Base-by-base conservation (phyloP, 2,888 invertebrate species). In the Biston stratarius region DNA sequence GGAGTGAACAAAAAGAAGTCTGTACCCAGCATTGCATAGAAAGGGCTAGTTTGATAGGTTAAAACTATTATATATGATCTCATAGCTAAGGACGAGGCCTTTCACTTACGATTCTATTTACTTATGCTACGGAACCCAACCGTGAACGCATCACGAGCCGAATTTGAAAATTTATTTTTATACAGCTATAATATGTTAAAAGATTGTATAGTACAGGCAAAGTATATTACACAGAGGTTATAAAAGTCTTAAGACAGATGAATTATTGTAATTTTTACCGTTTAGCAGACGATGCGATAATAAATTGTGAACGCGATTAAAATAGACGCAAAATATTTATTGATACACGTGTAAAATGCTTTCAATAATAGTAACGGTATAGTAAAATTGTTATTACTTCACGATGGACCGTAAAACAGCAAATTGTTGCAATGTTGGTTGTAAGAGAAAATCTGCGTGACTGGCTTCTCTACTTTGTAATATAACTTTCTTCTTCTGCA, bases 241-340 rank as follows among this genome's bases (percentile, higher is more conserved):
- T 74, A 70, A 73, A 74, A 61, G 68, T 72, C 71, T 47, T 51
- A 59, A 42, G 61, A 49, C 59, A 69, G 61, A 72, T 74, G 70
- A 73, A 68, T 69, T 74, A 74, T 73, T 69, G 71, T 73, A 58
- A 69, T 69, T 69, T 74, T 70, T 73, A 74, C 74, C 69, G 69
- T 71, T 71, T 73, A 66, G 57, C 51, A 58, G 69, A 65, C 71
- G 65, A 67, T 61, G 44, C 64, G 56, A 69, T 64, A 65, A 73
- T 71, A 71, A 73, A 73, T 69, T 70, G 40, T 56, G 7, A 48
- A 61, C 52, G 68, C 65, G 69, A 70, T 70, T 70, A 69, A 70
- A 69, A 62, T 70, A 60, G 70, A 67, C 59, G 67, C 79, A 81
- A 81, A 81, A 77, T 77, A 74, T 70, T 63, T 67, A 67, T 59